Percentiles rank a stretch among this genome's conserved stretches.
Evolutionary conservation across 2,888 invertebrate genomes (phyloP).

Genomic region (Conus canariensis): DNA sequence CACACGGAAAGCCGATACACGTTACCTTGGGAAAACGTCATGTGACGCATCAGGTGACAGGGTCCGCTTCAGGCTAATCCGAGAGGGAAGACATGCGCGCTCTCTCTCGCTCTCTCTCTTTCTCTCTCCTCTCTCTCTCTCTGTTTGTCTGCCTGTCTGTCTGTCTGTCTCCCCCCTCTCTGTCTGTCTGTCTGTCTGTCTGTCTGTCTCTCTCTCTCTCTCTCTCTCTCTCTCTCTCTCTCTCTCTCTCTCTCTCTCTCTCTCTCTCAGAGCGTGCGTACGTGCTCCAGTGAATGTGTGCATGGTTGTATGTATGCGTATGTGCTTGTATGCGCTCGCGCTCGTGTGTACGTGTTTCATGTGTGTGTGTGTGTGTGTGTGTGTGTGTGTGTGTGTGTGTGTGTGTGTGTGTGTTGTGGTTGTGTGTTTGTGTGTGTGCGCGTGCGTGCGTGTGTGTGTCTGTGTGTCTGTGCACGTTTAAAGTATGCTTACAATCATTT

Average conservation of each 20-base stretch:
- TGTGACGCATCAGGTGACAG: too few species aligned
- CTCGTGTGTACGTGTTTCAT: neutral
- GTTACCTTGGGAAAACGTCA: too few species aligned
- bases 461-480: neutral
- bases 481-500: too few species aligned
- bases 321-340: neutral
- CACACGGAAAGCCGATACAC: too few species aligned
- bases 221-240: neutral
- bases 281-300: neutral
- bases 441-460: neutral
- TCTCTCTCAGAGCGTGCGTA: neutral
- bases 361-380: constrained; percentile 21
- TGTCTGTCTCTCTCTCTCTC: neutral
- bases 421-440: neutral
- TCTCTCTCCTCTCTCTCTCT: too few species aligned
- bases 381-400: neutral
- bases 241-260: neutral
- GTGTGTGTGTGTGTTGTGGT: neutral
- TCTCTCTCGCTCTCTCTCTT: too few species aligned
- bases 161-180: too few species aligned
- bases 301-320: neutral
- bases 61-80: too few species aligned
- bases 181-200: neutral
- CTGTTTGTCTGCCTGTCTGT: too few species aligned
- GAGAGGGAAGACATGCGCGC: too few species aligned